phyloP scores from a whole-genome alignment of 2,113 vertebrate genomes.

The Phaetusa simplex region DNA sequence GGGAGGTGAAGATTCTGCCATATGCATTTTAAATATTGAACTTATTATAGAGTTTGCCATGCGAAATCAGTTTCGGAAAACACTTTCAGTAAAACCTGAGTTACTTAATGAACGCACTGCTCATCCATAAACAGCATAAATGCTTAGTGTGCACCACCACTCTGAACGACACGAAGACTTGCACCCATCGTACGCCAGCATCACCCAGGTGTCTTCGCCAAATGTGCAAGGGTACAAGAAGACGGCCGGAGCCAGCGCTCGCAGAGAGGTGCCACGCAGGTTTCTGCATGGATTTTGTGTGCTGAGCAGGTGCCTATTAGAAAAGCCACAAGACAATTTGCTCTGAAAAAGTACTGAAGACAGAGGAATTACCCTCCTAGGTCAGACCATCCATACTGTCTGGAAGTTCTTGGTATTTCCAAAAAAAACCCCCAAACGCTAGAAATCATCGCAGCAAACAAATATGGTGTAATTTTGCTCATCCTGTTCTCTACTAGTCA shows the following conservation, averaged over 20 bases:
- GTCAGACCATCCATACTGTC: background rate
- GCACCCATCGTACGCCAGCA: too few relatives aligned
- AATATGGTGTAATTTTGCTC: background rate
- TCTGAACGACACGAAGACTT: background rate
- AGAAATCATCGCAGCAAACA: background rate
- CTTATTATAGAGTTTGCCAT: background rate
- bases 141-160: too few relatives aligned
- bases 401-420: background rate
- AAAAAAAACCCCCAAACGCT: too few relatives aligned
- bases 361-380: background rate
- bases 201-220: background rate
- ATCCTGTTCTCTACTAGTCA: background rate
- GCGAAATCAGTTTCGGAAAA: background rate
- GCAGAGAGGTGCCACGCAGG: background rate
- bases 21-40: background rate
- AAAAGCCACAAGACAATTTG: background rate
- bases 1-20: background rate
- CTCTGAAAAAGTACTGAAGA: background rate
- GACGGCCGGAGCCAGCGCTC: background rate
- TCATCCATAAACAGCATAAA: background rate
- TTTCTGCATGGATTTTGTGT: background rate
- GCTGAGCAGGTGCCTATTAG: background rate
- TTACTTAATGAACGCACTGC: background rate
- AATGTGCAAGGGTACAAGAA: background rate
- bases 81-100: background rate